Evolutionary conservation across 2,797 vertebrate genomes (phyloP), one percentile per base, ranked within the genome.

Genomic region (Nyctalus aviator): DNA sequence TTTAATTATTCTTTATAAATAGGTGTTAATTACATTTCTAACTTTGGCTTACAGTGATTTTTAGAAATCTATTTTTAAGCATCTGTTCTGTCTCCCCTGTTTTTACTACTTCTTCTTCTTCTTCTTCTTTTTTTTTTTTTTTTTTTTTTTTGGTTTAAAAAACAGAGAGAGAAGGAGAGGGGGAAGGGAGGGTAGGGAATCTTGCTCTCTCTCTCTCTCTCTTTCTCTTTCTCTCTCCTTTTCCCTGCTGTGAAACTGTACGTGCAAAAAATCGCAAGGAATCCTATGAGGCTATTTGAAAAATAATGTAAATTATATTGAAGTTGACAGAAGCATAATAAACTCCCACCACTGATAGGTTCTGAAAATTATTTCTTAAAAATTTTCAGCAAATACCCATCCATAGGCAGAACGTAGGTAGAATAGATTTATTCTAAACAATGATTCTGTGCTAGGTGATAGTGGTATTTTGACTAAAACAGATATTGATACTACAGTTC

Each of bases 1-100:
- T 99, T 98, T 98, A 98, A 98, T 98, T 98, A 98, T 99, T 98
- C 98, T 97, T 98, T 98, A 98, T 98, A 98, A 98, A 98, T 98
- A 98, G 98, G 98, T 98, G 98, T 98, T 98, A 98, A 98, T 98
- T 98, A 98, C 98, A 98, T 98, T 98, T 98, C 98, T 98, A 98
- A 98, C 97, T 98, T 96, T 97, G 98, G 97, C 98, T 98, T 98
- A 97, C 97, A 97, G 98, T 97, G 98, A 98, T 98, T 98, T 98
- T 97, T 98, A 96, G 96, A 98, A 98, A 98, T 98, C 98, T 98
- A 98, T 98, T 98, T 98, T 98, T 98, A 98, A 98, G 97, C 98
- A 98, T 98, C 98, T 98, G 98, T 98, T 98, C 97, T 94, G 96
- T 98, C 94, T 91, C 85, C 35, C 50, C 41, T 90, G 64, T 5